Conservation (phyloP, 2,888 invertebrate genomes). For the Blera fallax region DNA sequence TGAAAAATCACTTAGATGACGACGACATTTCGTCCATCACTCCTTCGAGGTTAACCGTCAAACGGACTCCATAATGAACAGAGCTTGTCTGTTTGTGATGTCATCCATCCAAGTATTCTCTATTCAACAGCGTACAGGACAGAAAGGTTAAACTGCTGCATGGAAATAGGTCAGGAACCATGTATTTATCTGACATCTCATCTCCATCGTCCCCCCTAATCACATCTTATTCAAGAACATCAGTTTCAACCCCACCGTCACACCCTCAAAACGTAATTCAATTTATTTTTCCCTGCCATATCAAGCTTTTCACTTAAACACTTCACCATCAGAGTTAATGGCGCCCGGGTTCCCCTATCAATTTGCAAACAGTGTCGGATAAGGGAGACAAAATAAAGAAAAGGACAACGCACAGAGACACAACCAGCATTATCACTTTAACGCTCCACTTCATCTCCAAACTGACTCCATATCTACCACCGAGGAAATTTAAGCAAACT, state of each 20-base stretch:
- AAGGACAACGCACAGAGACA: slow-evolving; percentile 27
- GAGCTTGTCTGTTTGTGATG: no score
- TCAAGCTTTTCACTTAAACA: slow-evolving; percentile 35
- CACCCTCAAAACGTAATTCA: slow-evolving; percentile 28
- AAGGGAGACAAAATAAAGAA: not conserved
- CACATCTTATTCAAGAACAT: not conserved
- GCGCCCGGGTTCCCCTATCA: slow-evolving; percentile 51
- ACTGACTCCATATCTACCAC: not conserved
- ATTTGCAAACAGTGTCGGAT: slow-evolving; percentile 50
- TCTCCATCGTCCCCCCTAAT: not conserved
- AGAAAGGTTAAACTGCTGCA: not conserved
- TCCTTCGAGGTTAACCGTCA: no score
- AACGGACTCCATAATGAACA: no score
- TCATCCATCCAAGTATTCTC: no score
- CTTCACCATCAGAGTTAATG: slow-evolving; percentile 45
- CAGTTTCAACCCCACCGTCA: not conserved
- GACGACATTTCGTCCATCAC: no score
- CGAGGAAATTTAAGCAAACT: slow-evolving; percentile 28
- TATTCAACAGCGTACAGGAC: no score
- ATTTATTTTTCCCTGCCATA: slow-evolving; percentile 44
- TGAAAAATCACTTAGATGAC: no score
- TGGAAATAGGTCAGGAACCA: not conserved
- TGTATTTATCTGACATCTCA: not conserved
- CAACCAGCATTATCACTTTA: slow-evolving; percentile 59
- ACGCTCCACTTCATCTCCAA: slow-evolving; percentile 31